phyloP scores from a whole-genome alignment of 53 echinoderm and acorn worm species.

The Holothuria leucospilota region DNA sequence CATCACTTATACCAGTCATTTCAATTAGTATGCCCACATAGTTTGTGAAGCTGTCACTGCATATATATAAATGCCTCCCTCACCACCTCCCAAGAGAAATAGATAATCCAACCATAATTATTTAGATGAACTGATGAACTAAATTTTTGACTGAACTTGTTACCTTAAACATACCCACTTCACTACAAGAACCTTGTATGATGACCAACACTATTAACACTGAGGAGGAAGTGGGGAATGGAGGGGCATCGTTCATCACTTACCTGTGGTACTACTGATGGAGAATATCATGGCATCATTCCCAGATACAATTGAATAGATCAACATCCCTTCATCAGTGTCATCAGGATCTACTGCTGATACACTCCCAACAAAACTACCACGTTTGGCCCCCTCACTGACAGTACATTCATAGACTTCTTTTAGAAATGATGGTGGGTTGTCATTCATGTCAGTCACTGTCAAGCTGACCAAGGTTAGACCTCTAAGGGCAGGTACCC shows the following conservation, averaged over 20 bases:
- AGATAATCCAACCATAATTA: no score
- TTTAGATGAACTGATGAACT: no score
- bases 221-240: no score
- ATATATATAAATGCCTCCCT: no score
- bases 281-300: constrained; percentile 93
- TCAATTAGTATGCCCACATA: no score
- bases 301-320: constrained; percentile 92
- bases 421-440: constrained; percentile 79
- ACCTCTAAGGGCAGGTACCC: constrained; percentile 83
- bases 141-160: no score
- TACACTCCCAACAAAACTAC: constrained; percentile 86
- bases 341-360: constrained; percentile 86
- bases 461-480: constrained; percentile 74
- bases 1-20: no score
- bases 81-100: no score
- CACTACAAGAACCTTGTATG: no score
- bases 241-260: neutral
- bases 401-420: constrained; percentile 74
- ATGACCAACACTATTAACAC: no score
- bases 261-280: constrained; percentile 87
- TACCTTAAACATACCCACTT: no score
- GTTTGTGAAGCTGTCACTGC: no score
- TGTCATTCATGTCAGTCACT: constrained; percentile 95
- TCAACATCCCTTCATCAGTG: constrained; percentile 75
- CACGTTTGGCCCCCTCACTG: constrained; percentile 90